These are phyloP conservation scores for Thripadectes ignobilis DNA, from an alignment of 2,797 vertebrate species.

Conservation along the genomic window DNA sequence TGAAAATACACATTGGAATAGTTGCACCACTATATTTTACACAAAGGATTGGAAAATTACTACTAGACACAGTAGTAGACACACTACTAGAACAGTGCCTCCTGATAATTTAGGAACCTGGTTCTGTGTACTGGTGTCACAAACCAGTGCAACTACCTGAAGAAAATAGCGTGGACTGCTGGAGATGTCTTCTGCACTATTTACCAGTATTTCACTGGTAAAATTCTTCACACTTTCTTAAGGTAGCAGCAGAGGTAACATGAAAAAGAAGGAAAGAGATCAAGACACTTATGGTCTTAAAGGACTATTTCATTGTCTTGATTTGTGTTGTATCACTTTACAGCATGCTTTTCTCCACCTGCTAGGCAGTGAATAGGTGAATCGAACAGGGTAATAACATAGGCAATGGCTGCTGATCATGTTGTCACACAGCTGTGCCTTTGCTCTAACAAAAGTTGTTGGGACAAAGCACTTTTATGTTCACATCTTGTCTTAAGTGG, in stretches of 20 bases:
- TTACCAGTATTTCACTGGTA: neutral
- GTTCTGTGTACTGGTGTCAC: neutral
- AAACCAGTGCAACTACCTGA: neutral
- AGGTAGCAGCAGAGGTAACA: neutral
- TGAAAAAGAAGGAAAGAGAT: neutral
- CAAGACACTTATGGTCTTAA: neutral
- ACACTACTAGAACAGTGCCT: neutral
- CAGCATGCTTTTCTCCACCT: neutral
- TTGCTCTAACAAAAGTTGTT: neutral
- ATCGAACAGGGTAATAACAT: neutral
- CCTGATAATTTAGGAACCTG: neutral
- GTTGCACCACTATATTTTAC: neutral
- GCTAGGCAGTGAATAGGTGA: neutral
- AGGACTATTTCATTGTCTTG: neutral
- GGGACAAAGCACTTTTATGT: neutral
- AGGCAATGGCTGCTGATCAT: neutral
- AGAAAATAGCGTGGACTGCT: neutral
- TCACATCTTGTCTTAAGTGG: neutral
- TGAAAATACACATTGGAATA: neutral
- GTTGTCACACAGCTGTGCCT: neutral
- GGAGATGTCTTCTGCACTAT: neutral
- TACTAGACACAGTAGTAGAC: neutral
- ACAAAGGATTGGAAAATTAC: neutral
- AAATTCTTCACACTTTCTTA: neutral
- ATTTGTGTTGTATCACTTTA: neutral